Evolutionary conservation across 1,140 invertebrate genomes (phyloP), one percentile per base, ranked within the genome.

Genomic region (Drosophila lini): DNA sequence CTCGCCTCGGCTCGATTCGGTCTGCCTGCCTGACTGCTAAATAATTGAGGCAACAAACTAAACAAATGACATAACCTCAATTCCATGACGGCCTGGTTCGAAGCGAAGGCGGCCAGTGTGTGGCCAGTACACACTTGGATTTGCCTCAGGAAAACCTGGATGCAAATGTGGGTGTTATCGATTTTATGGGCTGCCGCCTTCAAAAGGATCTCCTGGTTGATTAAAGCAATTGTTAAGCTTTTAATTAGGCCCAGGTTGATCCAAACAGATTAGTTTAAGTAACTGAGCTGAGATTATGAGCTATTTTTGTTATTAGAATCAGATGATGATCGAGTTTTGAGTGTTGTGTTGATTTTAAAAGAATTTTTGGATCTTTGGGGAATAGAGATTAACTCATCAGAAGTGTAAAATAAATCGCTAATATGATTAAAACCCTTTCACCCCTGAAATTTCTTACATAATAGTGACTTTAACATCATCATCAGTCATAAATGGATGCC

Each of bases 61-160:
- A 86, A 88, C 83, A 86, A 88, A 88, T 80, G 83, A 82, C 83
- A 83, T 67, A 77, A 50, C 76, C 83, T 86, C 76, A 77, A 86
- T 86, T 88, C 48, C 75, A 45, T 86, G 83, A 88, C 83, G 53
- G 48, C 41, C 59, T 36, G 65, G 62, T 67, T 15, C 32, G 5
- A 28, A 22, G 44, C 25, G 50, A 61, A 74, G 47, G 47, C n/a
- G 48, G 31, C 16, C 48, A 47, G 50, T 57, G 65, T 78, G 40
- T 11, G 15, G 47, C 47, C 62, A 42, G 60, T 28, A 32, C 56
- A 32, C 45, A 64, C 47, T 59, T 55, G 56, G 40, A 16, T 19
- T 40, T 52, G 63, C 45, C 36, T 28, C 45, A 47, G 61, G 61
- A 65, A 65, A 68, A 65, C 36, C 22, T 25, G n/a, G 32, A 28